Base-by-base conservation (phyloP, 2,113 vertebrate species). In the Neogale vison region DNA sequence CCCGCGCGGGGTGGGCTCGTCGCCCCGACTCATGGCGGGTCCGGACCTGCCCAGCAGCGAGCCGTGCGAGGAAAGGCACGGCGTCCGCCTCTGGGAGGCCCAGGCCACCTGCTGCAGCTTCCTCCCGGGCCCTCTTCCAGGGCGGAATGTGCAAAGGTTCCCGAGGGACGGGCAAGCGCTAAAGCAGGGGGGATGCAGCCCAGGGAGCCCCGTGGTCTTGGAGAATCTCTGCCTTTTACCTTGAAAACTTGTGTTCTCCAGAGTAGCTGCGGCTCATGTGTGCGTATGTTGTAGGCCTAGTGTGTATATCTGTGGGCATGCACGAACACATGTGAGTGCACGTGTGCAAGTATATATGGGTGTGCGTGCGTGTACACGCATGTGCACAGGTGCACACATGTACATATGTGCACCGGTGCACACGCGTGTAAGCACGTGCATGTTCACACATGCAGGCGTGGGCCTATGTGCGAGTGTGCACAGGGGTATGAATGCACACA, bases 141-240 rank as follows among this genome's bases (percentile, higher is more conserved):
- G 24, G 34, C 23, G 23, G 63, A 14, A 55, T 0, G 3, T 9
- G 34, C 18, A 0, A 2, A 31, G 7, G 26, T 50, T 59, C 50
- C 93, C 42, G 61, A 63, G 61, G 11, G 14, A 52, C 4, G 1
- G 2, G n/a, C 39, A 0, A 34, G 11, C 0, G 6, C 26, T 9
- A 31, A 42, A 0, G 6, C 17, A 6, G 15, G 17, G 6, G 6
- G 10, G 5, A 18, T 15, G 1, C 1, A 6, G 69, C 57, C 42
- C 79, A 15, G n/a, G 11, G 63, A n/a, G 23, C 15, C 45, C 45
- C 39, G 10, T 15, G 2, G 63, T 57, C 50, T 69, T 7, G 50
- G 74, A 21, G 61, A 24, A 29, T 67, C 57, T 83, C 42, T 29
- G 6, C 20, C 61, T 59, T 71, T 31, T 15, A 52, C 74, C 42